Evolutionary conservation across 92 coral and sea anemone genomes (phyloP), one percentile per base, ranked within the genome.

Genomic region (Actinernus sp.): DNA sequence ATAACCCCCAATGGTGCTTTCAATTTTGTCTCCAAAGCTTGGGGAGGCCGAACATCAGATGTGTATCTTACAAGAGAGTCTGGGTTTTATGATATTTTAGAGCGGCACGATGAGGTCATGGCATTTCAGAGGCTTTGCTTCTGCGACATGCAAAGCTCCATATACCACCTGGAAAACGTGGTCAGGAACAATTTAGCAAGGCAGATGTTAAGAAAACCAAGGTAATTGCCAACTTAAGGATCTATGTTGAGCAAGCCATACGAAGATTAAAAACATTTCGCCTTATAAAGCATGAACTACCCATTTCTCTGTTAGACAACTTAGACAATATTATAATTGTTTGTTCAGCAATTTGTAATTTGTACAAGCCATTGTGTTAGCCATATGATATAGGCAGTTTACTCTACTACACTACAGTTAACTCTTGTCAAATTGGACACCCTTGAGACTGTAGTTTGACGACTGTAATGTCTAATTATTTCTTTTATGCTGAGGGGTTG

Each of bases 71-170:
- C 74, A 49, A 80, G 68, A 55, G 80, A 71, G 62, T 70, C 79
- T 9, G 51, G 55, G 12, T 66, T 67, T 13, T 83, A 74, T 37
- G 66, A 75, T 0, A 68, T 75, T 4, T 30, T 68, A 12, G 84
- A 74, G 57, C 78, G 41, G n/a, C n/a, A 67, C 49, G 84, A 82
- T 59, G 89, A 68, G 28, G 82, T 81, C 22, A 81, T 62, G 88
- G 82, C 1, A 79, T 79, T 13, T 21, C 64, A 12, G 81, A 79
- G 30, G 80, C 52, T 37, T 53, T 79, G 54, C 70, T 78, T 3
- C 26, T 78, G 2, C 32, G 63, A 27, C 31, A 78, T 12, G 4
- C 40, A 0, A 49, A 47, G 26, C 74, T 73, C 1, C 49, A 73
- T 60, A 73, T 73, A 26, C 80, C 80, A 18, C 72, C 80, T 11